Evolutionary conservation across 2,888 invertebrate genomes (phyloP).

Genomic region (Altica lythri): DNA sequence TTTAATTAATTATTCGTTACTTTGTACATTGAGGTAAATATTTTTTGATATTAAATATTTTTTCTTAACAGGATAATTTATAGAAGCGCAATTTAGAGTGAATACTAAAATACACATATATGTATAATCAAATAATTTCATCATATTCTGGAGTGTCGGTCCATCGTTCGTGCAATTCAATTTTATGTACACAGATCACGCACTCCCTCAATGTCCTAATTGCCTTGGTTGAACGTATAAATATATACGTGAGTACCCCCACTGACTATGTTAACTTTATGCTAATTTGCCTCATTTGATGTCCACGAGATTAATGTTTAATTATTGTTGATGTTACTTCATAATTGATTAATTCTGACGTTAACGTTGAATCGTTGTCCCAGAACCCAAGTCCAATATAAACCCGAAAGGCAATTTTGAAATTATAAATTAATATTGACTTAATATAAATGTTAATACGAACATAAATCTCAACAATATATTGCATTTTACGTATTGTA

Average conservation of each 20-base stretch:
- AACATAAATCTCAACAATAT: no score
- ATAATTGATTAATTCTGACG: conserved; percentile 19
- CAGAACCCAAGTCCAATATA: no score
- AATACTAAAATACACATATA: no score
- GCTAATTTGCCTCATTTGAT: conserved; percentile 27
- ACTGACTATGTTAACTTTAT: conserved; percentile 26
- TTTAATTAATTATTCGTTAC: no score
- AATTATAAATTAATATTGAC: no score
- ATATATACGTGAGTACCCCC: conserved; percentile 25
- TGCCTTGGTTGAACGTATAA: conserved; percentile 27
- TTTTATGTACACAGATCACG: conserved; percentile 29
- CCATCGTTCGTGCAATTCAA: conserved; percentile 11
- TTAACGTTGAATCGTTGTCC: neutral
- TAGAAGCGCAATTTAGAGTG: no score
- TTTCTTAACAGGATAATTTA: no score
- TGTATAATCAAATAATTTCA: neutral
- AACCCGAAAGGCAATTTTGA: no score
- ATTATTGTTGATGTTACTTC: conserved; percentile 18
- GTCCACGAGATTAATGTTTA: conserved; percentile 23
- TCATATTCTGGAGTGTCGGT: conserved; percentile 3
- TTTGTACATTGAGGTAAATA: neutral
- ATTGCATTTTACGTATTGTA: no score
- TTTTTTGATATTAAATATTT: neutral
- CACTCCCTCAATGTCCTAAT: conserved; percentile 30
- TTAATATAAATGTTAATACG: no score